Percentiles rank a stretch among this genome's conserved stretches.
phyloP scores from a whole-genome alignment of 2,888 invertebrate species.

The Gastracanthus pulcherrimus region DNA sequence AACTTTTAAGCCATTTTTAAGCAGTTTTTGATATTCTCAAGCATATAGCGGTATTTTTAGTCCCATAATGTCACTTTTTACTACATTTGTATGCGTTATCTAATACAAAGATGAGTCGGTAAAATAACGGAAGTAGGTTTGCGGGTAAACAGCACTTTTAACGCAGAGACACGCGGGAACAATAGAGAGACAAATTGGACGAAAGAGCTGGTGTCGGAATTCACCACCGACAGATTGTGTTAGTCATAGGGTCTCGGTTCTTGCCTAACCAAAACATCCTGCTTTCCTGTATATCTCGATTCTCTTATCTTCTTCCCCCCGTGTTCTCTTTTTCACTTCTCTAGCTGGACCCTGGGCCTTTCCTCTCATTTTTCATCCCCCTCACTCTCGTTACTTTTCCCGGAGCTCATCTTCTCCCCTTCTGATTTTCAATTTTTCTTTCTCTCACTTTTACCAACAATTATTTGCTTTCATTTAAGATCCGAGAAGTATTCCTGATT shows the following conservation, averaged over 20 bases:
- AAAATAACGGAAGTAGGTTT: too few species aligned
- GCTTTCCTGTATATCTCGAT: slow-evolving; percentile 43
- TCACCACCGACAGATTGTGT: slow-evolving; percentile 74
- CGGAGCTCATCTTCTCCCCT: neutral
- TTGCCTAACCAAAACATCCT: neutral
- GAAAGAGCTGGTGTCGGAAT: slow-evolving; percentile 62
- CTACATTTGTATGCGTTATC: too few species aligned
- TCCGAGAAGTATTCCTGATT: slow-evolving; percentile 2
- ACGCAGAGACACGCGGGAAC: neutral
- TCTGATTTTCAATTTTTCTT: neutral
- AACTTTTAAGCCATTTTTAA: too few species aligned
- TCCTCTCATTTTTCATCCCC: slow-evolving; percentile 17
- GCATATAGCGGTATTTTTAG: too few species aligned
- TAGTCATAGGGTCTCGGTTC: slow-evolving; percentile 71
- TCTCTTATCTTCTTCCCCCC: slow-evolving; percentile 39
- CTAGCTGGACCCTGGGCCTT: neutral
- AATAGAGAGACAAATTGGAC: neutral
- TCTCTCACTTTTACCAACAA: neutral
- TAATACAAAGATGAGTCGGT: too few species aligned
- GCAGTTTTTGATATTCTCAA: too few species aligned
- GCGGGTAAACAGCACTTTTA: too few species aligned
- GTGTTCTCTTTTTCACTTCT: slow-evolving; percentile 8
- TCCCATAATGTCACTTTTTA: too few species aligned
- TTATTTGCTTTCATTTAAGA: neutral
- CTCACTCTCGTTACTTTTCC: neutral